A percentile compares a stretch with the other conserved stretches of the same genome.
Evolutionary conservation across 2,113 vertebrate species (phyloP).

Genomic region (Pelobates fuscus): DNA sequence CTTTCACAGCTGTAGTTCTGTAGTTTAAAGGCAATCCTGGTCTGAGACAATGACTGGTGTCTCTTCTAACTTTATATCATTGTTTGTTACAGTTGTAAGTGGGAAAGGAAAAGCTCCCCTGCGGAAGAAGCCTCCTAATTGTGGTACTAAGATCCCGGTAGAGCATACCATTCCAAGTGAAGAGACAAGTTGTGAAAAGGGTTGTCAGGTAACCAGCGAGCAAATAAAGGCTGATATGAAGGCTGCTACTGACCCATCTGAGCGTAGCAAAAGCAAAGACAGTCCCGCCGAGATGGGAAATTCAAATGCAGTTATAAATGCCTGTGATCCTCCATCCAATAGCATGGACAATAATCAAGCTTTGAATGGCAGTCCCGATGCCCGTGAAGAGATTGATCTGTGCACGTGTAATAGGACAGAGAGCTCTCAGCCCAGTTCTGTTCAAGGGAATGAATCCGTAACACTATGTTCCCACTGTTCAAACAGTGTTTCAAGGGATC

Average conservation of each 20-base stretch:
- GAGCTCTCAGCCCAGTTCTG: slow-evolving; percentile 55
- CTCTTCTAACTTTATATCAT: too few relatives aligned
- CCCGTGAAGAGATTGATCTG: slow-evolving; percentile 58
- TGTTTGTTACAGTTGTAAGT: slow-evolving; percentile 69
- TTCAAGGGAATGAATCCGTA: slow-evolving; percentile 61
- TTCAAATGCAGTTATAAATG: slow-evolving; percentile 60
- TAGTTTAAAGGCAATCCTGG: too few relatives aligned
- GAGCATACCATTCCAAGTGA: slow-evolving; percentile 66
- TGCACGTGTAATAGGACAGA: slow-evolving; percentile 68
- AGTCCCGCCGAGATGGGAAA: slow-evolving; percentile 60
- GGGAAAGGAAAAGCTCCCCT: slow-evolving; percentile 98
- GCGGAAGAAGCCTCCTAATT: slow-evolving; percentile 75
- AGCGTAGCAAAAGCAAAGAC: slow-evolving; percentile 76
- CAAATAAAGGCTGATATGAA: slow-evolving; percentile 99
- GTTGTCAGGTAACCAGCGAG: slow-evolving; percentile 97
- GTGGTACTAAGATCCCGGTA: slow-evolving; percentile 62
- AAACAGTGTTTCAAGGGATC: slow-evolving; percentile 57
- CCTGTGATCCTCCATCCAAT: slow-evolving; percentile 63
- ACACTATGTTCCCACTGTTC: slow-evolving; percentile 68
- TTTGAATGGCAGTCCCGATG: slow-evolving; percentile 54
- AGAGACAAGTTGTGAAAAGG: slow-evolving; percentile 91
- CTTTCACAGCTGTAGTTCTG: too few relatives aligned
- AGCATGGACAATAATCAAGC: slow-evolving; percentile 63
- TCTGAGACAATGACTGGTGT: too few relatives aligned
- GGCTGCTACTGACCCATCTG: slow-evolving; percentile 84